These are phyloP conservation scores for Apodemia duryi DNA, from an alignment of 2,888 invertebrate species.

Conservation along the genomic window DNA sequence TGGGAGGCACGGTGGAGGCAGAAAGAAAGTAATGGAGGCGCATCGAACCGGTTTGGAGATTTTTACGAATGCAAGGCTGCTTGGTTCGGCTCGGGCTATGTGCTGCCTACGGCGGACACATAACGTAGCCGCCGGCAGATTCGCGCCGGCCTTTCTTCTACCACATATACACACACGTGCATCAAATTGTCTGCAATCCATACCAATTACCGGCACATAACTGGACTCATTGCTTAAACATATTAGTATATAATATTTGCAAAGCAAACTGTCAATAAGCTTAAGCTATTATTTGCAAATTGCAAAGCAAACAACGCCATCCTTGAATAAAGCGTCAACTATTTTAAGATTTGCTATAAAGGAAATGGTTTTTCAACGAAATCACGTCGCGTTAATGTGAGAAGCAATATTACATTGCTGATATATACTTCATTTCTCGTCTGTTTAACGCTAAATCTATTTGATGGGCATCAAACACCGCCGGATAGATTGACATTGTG, in stretches of 20 bases:
- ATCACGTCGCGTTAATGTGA: slow-evolving; percentile 16
- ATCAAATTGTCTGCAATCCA: slow-evolving; percentile 40
- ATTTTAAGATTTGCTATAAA: slow-evolving; percentile 55
- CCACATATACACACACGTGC: slow-evolving; percentile 47
- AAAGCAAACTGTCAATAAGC: slow-evolving; percentile 46
- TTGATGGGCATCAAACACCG: slow-evolving; percentile 38
- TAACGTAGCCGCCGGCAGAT: slow-evolving; percentile 68
- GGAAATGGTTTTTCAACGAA: slow-evolving; percentile 40
- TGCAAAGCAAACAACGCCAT: slow-evolving; percentile 47
- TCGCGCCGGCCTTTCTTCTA: slow-evolving; percentile 68
- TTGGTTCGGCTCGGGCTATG: slow-evolving; percentile 59
- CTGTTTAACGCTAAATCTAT: slow-evolving; percentile 42
- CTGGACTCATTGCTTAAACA: slow-evolving; percentile 50
- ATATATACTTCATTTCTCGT: slow-evolving; percentile 50
- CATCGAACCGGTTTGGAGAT: slow-evolving; percentile 78
- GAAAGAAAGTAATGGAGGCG: slow-evolving; percentile 79
- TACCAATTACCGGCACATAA: slow-evolving; percentile 58
- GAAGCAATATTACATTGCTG: slow-evolving; percentile 23
- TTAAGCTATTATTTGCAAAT: slow-evolving; percentile 53
- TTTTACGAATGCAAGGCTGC: slow-evolving; percentile 79
- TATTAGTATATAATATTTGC: slow-evolving; percentile 62
- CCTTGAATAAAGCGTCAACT: slow-evolving; percentile 46
- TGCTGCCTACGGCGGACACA: slow-evolving; percentile 65
- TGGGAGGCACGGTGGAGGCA: slow-evolving; percentile 77
- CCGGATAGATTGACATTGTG: slow-evolving; percentile 51